A percentile compares a stretch with the other conserved stretches of the same genome.
phyloP scores from a whole-genome alignment of 2,888 invertebrate species.

The Sylvicola cinctus region DNA sequence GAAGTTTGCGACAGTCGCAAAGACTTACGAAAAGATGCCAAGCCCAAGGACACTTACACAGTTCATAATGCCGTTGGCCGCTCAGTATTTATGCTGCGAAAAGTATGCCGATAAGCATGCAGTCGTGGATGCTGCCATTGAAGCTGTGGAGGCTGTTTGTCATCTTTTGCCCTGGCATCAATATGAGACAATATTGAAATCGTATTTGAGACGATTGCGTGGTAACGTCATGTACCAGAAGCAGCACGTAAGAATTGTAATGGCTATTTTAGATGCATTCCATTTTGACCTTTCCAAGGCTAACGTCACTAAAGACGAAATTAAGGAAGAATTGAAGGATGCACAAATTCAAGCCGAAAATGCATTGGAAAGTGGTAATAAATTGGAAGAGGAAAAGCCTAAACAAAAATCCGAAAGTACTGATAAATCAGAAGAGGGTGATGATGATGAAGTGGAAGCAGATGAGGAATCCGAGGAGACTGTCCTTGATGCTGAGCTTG shows the following conservation, averaged over 20 bases:
- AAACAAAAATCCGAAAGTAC: constrained; percentile 18
- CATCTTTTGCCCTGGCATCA: constrained; percentile 72
- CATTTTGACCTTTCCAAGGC: constrained; percentile 70
- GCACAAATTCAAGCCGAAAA: constrained; percentile 13
- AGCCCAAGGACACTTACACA: constrained; percentile 55
- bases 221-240: constrained; percentile 56
- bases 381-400: constrained; percentile 6
- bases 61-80: constrained; percentile 67
- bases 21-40: constrained; percentile 35
- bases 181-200: constrained; percentile 62
- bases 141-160: constrained; percentile 56
- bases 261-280: constrained; percentile 70
- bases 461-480: constrained; percentile 24
- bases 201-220: constrained; percentile 58
- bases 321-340: constrained; percentile 11
- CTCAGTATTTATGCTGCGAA: constrained; percentile 59
- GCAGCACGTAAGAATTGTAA: constrained; percentile 55
- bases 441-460: constrained; percentile 13
- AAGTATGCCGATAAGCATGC: constrained; percentile 56
- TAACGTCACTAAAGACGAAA: constrained; percentile 15
- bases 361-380: constrained; percentile 11
- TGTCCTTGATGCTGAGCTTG: constrained; percentile 14
- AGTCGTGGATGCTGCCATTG: constrained; percentile 67
- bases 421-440: constrained; percentile 9
- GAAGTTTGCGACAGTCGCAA: constrained; percentile 47